phyloP scores from a whole-genome alignment of 2,113 vertebrate species.

The Rhinogobius similis region DNA sequence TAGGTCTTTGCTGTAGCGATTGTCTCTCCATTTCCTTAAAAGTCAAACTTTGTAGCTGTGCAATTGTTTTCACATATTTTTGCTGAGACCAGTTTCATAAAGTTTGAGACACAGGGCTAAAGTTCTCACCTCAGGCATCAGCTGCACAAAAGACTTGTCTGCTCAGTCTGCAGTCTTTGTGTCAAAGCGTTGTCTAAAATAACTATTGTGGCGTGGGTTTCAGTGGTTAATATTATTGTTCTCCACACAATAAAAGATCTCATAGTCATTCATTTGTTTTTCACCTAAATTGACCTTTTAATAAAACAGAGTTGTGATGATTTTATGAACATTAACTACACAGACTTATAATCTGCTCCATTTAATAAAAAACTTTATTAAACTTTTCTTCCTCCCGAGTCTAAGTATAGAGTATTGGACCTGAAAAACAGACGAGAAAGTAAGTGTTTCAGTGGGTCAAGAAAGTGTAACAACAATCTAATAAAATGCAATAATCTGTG shows the following conservation, averaged over 20 bases:
- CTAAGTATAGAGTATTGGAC: no score
- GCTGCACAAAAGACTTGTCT: slow-evolving; percentile 15
- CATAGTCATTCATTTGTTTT: not conserved
- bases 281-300: no score
- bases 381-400: no score
- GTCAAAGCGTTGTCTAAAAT: not conserved
- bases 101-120: slow-evolving; percentile 9
- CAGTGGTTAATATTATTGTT: not conserved
- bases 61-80: not conserved
- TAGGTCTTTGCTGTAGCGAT: not conserved
- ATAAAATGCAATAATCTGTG: no score
- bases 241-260: not conserved
- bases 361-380: no score
- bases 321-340: no score
- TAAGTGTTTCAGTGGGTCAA: no score
- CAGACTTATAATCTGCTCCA: no score
- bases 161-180: not conserved
- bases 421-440: no score
- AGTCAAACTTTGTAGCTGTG: not conserved
- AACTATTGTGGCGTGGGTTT: not conserved
- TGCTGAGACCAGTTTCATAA: slow-evolving; percentile 13
- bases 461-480: no score
- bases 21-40: not conserved
- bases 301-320: no score
- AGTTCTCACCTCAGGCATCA: slow-evolving; percentile 24